Evolutionary conservation across 2,113 vertebrate genomes (phyloP), one percentile per base, ranked within the genome.

Genomic region (Brienomyrus longianalis): DNA sequence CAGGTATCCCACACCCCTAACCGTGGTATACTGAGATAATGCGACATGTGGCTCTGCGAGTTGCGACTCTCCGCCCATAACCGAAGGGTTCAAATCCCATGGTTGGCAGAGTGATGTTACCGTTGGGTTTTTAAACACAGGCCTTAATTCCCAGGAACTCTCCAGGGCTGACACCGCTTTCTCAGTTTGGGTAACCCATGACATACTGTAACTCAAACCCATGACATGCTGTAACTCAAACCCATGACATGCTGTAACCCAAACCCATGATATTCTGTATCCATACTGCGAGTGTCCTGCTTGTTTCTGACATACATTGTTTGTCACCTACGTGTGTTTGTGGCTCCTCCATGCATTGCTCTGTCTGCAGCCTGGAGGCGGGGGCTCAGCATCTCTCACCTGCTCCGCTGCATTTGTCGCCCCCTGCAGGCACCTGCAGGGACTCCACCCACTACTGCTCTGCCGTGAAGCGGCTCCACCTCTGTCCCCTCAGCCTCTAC

Each of bases 391-490:
- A 7, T 31, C 86, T 15, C 35, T 52, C 31, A 23, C 86, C 35
- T 87, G 10, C 90, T 5, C 51, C 10, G 77, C 59, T 91, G 23
- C 93, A 90, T 93, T 91, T 94, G 91, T 94, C 92, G 92, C 91
- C 92, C 43, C 95, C 74, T 17, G 31, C 35, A 97, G 97, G 95
- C 90, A 93, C 95, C 93, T 98, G 97, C 92, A 95, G 94, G 91
- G 97, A 98, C 93, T 96, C 95, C 89, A 96, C 96, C 87, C 96
- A 95, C 93, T 96, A 97, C 96, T 98, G 97, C 94, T 91, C 93
- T 4, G 95, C 96, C 92, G 96, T 98, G 91, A 97, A 95, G 93
- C 95, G 94, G 2, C 97, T 98, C 90, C 93, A 95, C 86, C 94
- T 98, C 88, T 97, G 97, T 92, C 92, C 94, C 7, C 91, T 97